Evolutionary conservation across 2,797 vertebrate species (phyloP), one percentile per base, ranked within the genome.

Genomic region (Enteromius viviparus): DNA sequence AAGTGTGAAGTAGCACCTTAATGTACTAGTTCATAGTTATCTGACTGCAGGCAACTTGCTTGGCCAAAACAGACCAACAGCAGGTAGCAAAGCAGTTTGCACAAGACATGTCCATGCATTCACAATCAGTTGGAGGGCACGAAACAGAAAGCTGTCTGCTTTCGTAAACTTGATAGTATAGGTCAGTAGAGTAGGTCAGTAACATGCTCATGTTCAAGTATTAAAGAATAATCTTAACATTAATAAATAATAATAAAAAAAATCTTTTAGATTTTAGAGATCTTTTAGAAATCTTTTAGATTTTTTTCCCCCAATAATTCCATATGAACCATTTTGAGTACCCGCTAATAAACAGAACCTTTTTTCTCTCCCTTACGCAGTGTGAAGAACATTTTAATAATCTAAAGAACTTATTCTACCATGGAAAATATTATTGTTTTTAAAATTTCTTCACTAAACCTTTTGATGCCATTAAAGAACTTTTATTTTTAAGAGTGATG

Each of bases 41-140:
- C 17, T 19, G 10, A 68, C 65, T 68, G 19, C 34, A 40, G 65
- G 34, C 9, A 68, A 21, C 65, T 40, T 68, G 3, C 65, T 19
- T 66, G 32, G 64, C 64, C 65, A 66, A 66, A 66, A 34, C 34
- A 66, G 34, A 66, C 65, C 17, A 37, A 66, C 65, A 66, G 65
- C 34, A 37, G 34, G 32, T 37, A 66, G 64, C 64, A 66, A 37
- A 66, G 34, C 9, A 40, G 65, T 66, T 66, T 1, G 19, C 15
- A 21, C 34, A 40, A 37, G 65, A n/a, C 19, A 66, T 37, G 65
- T 37, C 2, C 34, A 10, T 66, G 65, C 65, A 66, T 66, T 66
- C 17, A 34, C 21, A 66, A 37, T 37, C 65, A 66, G 34, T 21
- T 66, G 65, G 34, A 40, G 0, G 19, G 32, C 60, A 64, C 6